Evolutionary conservation across 2,797 vertebrate genomes (phyloP), one percentile per base, ranked within the genome.

Genomic region (Gallinago nigripennis): DNA sequence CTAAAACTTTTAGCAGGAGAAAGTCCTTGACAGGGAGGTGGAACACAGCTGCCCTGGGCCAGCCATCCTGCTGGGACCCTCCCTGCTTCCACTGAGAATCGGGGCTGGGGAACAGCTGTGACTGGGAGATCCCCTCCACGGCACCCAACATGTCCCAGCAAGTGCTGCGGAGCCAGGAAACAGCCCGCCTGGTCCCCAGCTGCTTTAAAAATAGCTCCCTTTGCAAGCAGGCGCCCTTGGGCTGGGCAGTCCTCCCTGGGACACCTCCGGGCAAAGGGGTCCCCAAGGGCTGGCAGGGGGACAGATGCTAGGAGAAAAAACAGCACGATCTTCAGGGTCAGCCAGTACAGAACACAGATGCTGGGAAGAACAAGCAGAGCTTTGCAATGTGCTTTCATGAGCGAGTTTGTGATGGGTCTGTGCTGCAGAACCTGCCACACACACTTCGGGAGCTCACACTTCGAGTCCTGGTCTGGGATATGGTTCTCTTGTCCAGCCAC

Each of bases 71-170:
- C 57, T 12, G 14, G 65, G 28, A 56, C n/a, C 16, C 57, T 65
- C 54, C 31, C 77, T 41, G n/a, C 51, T 71, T 76, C 53, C 14
- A 2, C 71, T 28, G 45, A 71, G 81, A 94, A 51, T 24, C 72
- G 21, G 2, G 61, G 30, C 73, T 81, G 50, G 51, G 76, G 41
- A 96, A 76, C 84, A 96, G 94, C 95, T 96, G 95, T 3, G 2
- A 27, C 78, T 20, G 73, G 61, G 82, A 93, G 50, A 91, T 76
- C 71, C 82, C 68, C 56, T 14, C 33, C 58, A 39, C 3, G 1
- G 69, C 2, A 2, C 37, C 70, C 13, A 5, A 88, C 84, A 39
- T 57, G 90, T 86, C 92, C 73, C 91, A 93, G 88, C 91, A 95
- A 95, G 83, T 35, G 63, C 50, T 66, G 61, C 33, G 21, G 89